Conservation (phyloP, 2,888 invertebrate species). For the Adineta ricciae region DNA sequence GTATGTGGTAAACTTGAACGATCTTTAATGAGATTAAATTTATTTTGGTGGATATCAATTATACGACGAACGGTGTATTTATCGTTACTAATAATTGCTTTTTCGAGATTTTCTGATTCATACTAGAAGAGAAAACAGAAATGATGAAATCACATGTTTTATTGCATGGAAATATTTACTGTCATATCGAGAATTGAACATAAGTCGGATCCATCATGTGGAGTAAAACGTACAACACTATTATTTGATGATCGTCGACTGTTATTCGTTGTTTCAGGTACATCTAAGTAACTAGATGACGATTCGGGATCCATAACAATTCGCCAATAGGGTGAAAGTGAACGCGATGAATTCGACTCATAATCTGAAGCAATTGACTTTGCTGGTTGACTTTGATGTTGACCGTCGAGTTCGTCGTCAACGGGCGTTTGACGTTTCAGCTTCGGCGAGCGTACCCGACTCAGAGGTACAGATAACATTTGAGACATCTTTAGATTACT, state of each 20-base stretch:
- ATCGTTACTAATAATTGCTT: conserved; percentile 54
- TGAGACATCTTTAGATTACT: background rate
- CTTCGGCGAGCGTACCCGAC: background rate
- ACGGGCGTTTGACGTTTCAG: background rate
- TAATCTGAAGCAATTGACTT: background rate
- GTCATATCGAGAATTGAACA: conserved; percentile 17
- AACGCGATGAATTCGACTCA: background rate
- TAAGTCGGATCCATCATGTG: background rate
- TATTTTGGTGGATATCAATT: conserved; percentile 27
- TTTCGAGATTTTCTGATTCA: conserved; percentile 54
- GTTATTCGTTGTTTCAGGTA: conserved; percentile 15
- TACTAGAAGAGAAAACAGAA: conserved; percentile 29
- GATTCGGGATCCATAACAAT: conserved; percentile 5
- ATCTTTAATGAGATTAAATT: conserved; percentile 14
- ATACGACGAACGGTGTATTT: conserved; percentile 33
- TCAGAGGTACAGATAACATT: background rate
- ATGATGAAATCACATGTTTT: no score
- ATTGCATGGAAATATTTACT: background rate
- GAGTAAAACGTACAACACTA: conserved; percentile 13
- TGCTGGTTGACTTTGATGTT: background rate
- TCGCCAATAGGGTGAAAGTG: conserved; percentile 12
- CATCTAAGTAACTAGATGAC: conserved; percentile 6
- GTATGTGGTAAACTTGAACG: background rate
- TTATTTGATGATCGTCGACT: conserved; percentile 21
- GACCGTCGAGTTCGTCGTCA: conserved; percentile 3